A percentile compares a stretch with the other conserved stretches of the same genome.
These are phyloP conservation scores for Lithophane semibrunnea DNA, from an alignment of 2,888 invertebrate species.

Conservation along the genomic window DNA sequence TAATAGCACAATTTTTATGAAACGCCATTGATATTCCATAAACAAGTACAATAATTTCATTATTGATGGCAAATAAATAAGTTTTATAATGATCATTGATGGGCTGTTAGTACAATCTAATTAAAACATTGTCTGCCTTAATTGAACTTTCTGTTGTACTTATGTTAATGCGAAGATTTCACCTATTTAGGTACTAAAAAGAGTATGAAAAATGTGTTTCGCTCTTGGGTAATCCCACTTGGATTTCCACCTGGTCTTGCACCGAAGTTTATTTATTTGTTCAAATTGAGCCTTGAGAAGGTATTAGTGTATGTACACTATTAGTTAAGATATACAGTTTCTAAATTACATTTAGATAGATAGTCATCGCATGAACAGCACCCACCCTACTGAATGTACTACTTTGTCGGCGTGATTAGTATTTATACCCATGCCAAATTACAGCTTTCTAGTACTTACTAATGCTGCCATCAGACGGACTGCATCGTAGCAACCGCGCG, in stretches of 20 bases:
- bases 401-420: too few relatives aligned
- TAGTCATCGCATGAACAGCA: neutral
- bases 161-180: neutral
- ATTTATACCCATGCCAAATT: too few relatives aligned
- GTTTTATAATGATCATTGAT: neutral
- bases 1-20: neutral
- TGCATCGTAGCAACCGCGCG: too few relatives aligned
- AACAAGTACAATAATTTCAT: neutral
- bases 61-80: neutral
- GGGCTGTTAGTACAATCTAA: neutral
- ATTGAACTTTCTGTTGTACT: conserved; percentile 18
- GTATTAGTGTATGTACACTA: neutral
- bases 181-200: neutral
- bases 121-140: conserved; percentile 7
- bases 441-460: too few relatives aligned
- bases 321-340: neutral
- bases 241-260: neutral
- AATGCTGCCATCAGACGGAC: too few relatives aligned
- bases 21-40: neutral
- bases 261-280: conserved; percentile 6
- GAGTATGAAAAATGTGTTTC: neutral
- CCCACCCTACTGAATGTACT: neutral
- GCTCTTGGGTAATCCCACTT: neutral
- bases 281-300: conserved; percentile 1
- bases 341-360: neutral